Conservation (phyloP, 2,113 vertebrate species). For the Limanda limanda region DNA sequence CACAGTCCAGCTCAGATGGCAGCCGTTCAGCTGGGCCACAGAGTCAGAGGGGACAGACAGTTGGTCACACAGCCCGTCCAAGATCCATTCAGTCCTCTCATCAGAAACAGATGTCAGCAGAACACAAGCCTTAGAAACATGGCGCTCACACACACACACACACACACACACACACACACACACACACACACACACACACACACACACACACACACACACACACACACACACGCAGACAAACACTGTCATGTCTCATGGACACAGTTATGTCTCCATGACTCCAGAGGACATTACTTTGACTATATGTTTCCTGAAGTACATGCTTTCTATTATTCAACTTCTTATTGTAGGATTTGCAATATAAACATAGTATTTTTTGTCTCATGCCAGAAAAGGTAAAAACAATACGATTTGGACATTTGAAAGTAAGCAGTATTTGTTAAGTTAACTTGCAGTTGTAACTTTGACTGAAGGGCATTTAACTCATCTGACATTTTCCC, state of each 20-base stretch:
- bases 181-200: neutral
- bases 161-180: slow-evolving; percentile 24
- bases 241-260: neutral
- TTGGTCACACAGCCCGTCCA: slow-evolving; percentile 54
- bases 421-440: neutral
- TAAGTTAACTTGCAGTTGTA: neutral
- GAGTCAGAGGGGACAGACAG: slow-evolving; percentile 62
- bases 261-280: neutral
- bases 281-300: neutral
- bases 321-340: neutral
- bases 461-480: slow-evolving; percentile 47
- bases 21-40: slow-evolving; percentile 50
- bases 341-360: neutral
- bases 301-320: neutral
- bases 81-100: slow-evolving; percentile 63
- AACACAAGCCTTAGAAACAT: slow-evolving; percentile 7
- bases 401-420: too few relatives aligned
- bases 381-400: neutral
- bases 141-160: neutral
- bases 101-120: slow-evolving; percentile 68
- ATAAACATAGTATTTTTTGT: neutral
- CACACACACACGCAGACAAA: slow-evolving; percentile 18
- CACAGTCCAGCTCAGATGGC: slow-evolving; percentile 32
- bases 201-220: slow-evolving; percentile 4
- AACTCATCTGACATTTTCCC: neutral